Evolutionary conservation across 2,797 vertebrate species (phyloP), one percentile per base, ranked within the genome.

Genomic region (Psittacula echo): DNA sequence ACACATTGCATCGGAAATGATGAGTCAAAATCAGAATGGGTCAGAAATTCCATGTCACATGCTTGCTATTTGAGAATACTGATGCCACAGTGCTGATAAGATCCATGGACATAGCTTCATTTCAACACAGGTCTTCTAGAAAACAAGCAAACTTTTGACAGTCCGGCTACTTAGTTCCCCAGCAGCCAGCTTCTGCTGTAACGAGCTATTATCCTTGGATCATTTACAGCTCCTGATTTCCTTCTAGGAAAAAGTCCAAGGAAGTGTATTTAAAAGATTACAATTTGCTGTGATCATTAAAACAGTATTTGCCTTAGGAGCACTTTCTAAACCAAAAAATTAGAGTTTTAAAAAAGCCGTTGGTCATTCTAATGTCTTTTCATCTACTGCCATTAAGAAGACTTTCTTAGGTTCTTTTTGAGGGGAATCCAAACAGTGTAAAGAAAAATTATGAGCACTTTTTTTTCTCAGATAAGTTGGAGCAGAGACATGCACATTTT

Each of bases 161-260:
- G 48, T 48, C n/a, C 53, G 71, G 23, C 44, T 85, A 53, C 37
- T 82, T n/a, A 9, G 19, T 58, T 93, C 22, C 53, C 32, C 56
- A 77, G 48, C 47, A 85, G 72, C n/a, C 64, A 80, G 32, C 11
- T 42, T 83, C 41, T 87, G 65, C 68, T 92, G 48, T 80, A 91
- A 61, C 27, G 45, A 92, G 54, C 83, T 95, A 60, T 62, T 87
- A 74, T 74, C 56, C 30, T 89, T 71, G 75, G 65, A 77, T 77
- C 39, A 41, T 74, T 87, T 93, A 67, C 84, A 93, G 56, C 24
- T 58, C 34, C 58, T 65, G 66, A 74, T 92, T 95, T 94, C 32
- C 70, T 94, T 78, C 29, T 58, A 71, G 82, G 79, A 93, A 89
- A 83, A 87, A 16, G 15, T 93, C 58, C 7, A 32, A 83, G 75